Evolutionary conservation across 1,140 invertebrate genomes (phyloP).

Genomic region (Dolichoris vasculosae): DNA sequence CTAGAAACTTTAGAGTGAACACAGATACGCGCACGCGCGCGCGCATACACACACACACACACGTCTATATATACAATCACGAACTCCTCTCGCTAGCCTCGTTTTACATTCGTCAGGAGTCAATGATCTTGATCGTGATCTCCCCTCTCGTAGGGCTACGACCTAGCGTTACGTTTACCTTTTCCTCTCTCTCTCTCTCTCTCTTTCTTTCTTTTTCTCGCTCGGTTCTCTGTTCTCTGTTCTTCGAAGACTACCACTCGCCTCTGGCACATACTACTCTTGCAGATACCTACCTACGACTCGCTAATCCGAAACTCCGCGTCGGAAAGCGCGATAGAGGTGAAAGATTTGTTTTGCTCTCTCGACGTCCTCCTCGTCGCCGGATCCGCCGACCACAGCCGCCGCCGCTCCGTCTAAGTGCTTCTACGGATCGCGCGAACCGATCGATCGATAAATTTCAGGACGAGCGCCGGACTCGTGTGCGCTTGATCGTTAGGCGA

Average conservation of each 20-base stretch:
- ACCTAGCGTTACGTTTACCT: conserved; percentile 33
- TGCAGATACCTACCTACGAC: conserved; percentile 10
- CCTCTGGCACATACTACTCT: background rate
- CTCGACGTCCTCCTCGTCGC: background rate
- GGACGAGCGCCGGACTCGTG: conserved; percentile 45
- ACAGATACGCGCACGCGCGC: background rate
- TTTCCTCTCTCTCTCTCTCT: conserved; percentile 42
- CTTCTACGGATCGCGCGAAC: background rate
- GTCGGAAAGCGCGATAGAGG: background rate
- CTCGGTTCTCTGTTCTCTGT: background rate
- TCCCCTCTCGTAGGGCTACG: conserved; percentile 41
- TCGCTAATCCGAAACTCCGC: conserved; percentile 37
- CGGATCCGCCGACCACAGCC: background rate
- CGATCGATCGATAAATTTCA: conserved; percentile 54
- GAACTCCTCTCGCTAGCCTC: conserved; percentile 47
- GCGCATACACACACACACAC: background rate
- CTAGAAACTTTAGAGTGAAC: background rate
- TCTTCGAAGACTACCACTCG: conserved; percentile 4
- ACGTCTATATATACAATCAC: background rate
- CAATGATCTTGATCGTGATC: conserved; percentile 69
- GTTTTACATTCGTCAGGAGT: conserved; percentile 66
- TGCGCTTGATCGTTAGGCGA: conserved; percentile 33
- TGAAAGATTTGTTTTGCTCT: conserved; percentile 41
- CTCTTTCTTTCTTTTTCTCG: background rate
- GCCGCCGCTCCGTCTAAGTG: background rate